Base-by-base conservation (phyloP, 2,113 vertebrate genomes). In the Urocynchramus pylzowi region DNA sequence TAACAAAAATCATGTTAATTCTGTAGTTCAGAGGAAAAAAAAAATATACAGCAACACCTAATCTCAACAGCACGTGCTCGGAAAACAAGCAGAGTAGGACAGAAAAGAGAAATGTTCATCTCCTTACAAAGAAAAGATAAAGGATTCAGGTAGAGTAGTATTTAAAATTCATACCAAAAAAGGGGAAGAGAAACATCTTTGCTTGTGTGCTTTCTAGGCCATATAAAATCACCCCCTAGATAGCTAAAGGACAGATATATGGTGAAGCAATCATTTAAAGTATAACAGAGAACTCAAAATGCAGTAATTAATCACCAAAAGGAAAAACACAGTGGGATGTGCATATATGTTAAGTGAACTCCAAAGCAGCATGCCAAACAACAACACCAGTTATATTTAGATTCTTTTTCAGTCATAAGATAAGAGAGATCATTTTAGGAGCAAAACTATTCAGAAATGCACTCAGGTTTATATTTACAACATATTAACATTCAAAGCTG, bases 11-110 rank as follows among this genome's bases (percentile, higher is more conserved):
- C 4, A 15, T 22, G 7, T 83, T 57, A 70, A 56, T 56, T 88
- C 74, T 41, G 41, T 16, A 88, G 31, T 30, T 57, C 17, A 12
- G 33, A 22, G 45, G 26, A 23, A 27, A 61, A 59, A 78, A 59
- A 82, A 81, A 65, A 19, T 45, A 70, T 49, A 61, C 15, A 74
- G 85, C 84, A 94, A 89, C 96, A 99, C 98, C 99, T 99, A 99
- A 99, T 99, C 98, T 99, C 98, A 98, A 99, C 98, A 98, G 98
- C 98, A 94, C 99, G 98, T 95, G 99, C 99, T 99, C 98, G 98
- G 98, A 98, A 99, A 98, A 96, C 35, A 60, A 96, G 88, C 56
- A 97, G 75, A 90, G 75, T 67, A 93, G 98, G 97, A 98, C 76
- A 99, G 97, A 98, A 97, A 93, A 98, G 96, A 99, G 98, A 98